Evolutionary conservation across 2,888 invertebrate species (phyloP).

Genomic region (Atethmia centrago): DNA sequence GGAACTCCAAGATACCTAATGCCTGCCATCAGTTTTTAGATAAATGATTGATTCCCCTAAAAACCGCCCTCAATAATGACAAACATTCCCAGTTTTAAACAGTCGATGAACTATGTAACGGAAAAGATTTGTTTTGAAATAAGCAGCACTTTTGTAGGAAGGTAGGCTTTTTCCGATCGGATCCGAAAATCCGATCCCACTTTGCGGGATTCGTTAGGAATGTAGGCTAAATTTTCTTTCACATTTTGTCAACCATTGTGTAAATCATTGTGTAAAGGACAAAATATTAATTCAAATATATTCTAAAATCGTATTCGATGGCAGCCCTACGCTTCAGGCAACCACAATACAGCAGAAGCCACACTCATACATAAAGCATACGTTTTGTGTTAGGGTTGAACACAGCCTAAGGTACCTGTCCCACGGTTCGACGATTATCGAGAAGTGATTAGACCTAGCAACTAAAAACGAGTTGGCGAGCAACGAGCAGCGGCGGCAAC

Average conservation of each 20-base stretch:
- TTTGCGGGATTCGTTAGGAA: not conserved
- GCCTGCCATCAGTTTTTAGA: not conserved
- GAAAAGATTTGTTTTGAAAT: not conserved
- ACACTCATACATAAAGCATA: conserved; percentile 42
- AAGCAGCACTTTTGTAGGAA: not conserved
- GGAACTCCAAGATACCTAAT: not conserved
- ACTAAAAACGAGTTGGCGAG: not conserved
- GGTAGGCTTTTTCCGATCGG: not conserved
- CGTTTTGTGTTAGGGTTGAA: not conserved
- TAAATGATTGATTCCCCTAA: conserved; percentile 5
- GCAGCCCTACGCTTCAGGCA: conserved; percentile 16
- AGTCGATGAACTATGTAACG: not conserved
- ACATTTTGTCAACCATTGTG: not conserved
- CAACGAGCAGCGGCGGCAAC: not conserved
- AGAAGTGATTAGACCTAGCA: not conserved
- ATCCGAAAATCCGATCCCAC: not conserved
- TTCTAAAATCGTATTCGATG: not conserved
- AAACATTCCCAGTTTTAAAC: not conserved
- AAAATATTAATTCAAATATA: not conserved
- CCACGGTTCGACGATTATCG: not conserved
- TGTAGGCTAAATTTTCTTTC: not conserved
- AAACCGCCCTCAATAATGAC: not conserved
- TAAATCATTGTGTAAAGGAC: not conserved
- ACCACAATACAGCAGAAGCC: not conserved
- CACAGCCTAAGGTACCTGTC: not conserved